Percentiles rank a stretch among this genome's conserved stretches.
Evolutionary conservation across 35 echinoderm and acorn worm species (phyloP).

Genomic region (Heliocidaris erythrogramma): DNA sequence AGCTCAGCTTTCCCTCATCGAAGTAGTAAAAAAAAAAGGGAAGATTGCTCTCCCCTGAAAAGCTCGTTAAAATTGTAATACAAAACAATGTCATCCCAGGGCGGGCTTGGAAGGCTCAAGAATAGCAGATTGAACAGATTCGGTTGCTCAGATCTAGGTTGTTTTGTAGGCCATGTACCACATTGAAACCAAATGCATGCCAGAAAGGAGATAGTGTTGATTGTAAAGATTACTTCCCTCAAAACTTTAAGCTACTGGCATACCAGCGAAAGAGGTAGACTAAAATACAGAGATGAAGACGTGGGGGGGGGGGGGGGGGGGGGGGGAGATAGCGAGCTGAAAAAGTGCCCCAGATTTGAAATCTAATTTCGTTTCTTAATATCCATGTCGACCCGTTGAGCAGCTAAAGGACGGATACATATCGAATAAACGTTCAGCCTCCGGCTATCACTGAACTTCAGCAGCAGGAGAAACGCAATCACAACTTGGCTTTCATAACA

Average conservation of each 20-base stretch:
- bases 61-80: constrained; percentile 5
- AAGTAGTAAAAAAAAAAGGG: background rate
- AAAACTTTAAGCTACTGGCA: background rate
- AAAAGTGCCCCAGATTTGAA: background rate
- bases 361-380: constrained; percentile 11
- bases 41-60: background rate
- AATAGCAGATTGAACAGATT: background rate
- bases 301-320: background rate
- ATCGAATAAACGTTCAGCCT: constrained; percentile 1
- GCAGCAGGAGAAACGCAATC: background rate
- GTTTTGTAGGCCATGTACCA: background rate
- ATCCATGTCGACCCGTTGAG: background rate
- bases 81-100: background rate
- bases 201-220: background rate
- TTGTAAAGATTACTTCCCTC: background rate
- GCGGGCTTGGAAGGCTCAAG: background rate
- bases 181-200: background rate
- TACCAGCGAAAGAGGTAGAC: background rate
- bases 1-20: background rate
- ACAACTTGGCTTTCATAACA: background rate
- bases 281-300: background rate
- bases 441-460: background rate
- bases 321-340: background rate
- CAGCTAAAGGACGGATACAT: background rate
- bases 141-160: background rate